These are phyloP conservation scores for Drosophila quasianomalipes DNA, from an alignment of 2,888 invertebrate species.

Conservation along the genomic window DNA sequence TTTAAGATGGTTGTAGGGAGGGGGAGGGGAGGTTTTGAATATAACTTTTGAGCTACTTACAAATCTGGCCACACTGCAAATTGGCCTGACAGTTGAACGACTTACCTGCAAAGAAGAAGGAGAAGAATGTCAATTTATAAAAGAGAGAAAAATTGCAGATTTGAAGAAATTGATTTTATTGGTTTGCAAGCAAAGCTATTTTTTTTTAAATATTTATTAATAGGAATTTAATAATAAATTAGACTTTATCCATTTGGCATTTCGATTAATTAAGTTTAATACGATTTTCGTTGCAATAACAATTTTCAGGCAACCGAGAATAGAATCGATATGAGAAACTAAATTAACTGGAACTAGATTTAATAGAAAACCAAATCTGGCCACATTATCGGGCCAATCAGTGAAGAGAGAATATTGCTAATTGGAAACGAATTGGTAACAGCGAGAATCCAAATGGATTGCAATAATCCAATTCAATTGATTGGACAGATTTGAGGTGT, in stretches of 20 bases:
- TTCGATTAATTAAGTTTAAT: neutral
- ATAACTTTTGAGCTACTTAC: conserved; percentile 67
- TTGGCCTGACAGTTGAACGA: conserved; percentile 27
- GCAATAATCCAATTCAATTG: conserved; percentile 52
- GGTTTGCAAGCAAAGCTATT: neutral
- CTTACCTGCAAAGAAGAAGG: conserved; percentile 61
- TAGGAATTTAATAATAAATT: neutral
- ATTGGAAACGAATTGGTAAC: conserved; percentile 31
- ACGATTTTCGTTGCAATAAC: neutral
- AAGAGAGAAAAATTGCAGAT: neutral
- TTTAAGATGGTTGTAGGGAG: neutral
- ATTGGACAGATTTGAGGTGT: conserved; percentile 35
- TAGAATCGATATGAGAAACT: neutral
- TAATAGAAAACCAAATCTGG: neutral
- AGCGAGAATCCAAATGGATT: conserved; percentile 31
- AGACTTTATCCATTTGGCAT: neutral
- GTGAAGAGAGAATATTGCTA: neutral
- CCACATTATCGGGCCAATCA: neutral
- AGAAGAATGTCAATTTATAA: conserved; percentile 1
- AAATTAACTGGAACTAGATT: neutral
- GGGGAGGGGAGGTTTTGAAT: neutral
- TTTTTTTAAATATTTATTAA: neutral
- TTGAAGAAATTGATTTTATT: neutral
- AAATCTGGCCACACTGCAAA: conserved; percentile 12
- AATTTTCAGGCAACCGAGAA: neutral